phyloP scores from a whole-genome alignment of 2,113 vertebrate species.

The Delphinus delphis region DNA sequence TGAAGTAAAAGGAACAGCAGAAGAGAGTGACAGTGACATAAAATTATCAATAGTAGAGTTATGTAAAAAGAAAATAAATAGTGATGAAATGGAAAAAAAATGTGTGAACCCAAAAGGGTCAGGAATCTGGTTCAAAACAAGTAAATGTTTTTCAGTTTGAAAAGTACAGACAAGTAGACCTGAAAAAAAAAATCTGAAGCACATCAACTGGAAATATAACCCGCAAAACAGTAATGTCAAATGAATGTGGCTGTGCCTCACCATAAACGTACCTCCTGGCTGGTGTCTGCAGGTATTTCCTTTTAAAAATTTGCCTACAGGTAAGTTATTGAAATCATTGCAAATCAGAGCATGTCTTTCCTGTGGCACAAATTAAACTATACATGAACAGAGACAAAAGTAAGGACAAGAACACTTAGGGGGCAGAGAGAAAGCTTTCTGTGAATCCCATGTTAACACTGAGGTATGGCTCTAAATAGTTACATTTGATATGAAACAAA shows the following conservation, averaged over 20 bases:
- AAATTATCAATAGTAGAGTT: not conserved
- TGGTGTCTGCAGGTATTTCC: slow-evolving; percentile 1
- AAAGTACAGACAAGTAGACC: not conserved
- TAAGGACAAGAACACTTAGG: not conserved
- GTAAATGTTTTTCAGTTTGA: not conserved
- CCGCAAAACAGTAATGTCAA: slow-evolving; percentile 8
- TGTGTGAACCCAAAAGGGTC: rapidly evolving
- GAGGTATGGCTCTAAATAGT: not conserved
- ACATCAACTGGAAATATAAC: slow-evolving; percentile 17
- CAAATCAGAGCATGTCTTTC: slow-evolving; percentile 45
- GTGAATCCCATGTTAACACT: not conserved
- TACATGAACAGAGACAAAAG: not conserved
- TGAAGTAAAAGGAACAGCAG: not conserved
- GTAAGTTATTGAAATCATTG: slow-evolving; percentile 60
- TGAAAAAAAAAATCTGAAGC: not conserved
- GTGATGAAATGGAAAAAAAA: not conserved
- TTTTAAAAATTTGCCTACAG: slow-evolving; percentile 41
- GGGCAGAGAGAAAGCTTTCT: not conserved
- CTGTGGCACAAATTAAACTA: slow-evolving; percentile 28
- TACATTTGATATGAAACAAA: not conserved
- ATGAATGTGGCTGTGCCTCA: not conserved
- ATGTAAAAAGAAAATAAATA: not conserved
- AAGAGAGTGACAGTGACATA: not conserved
- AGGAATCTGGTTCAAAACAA: not conserved
- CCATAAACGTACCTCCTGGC: not conserved